Evolutionary conservation across 2,797 vertebrate genomes (phyloP).

Genomic region (Ceryle rudis): DNA sequence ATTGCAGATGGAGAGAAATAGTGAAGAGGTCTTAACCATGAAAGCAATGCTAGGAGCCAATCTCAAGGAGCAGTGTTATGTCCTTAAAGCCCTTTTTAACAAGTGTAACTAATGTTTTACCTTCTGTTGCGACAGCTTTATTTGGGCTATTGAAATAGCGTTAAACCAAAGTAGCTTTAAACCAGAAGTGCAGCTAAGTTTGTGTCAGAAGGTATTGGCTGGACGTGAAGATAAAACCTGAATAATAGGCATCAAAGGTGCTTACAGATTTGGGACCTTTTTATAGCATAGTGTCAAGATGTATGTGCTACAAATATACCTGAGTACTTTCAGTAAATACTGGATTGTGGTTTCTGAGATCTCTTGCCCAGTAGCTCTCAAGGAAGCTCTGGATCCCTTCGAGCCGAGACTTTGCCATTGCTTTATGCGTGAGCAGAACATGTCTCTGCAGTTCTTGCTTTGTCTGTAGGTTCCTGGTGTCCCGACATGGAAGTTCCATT

Average conservation of each 20-base stretch:
- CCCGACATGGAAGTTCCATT: not conserved
- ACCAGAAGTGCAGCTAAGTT: not conserved
- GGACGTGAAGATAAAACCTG: not conserved
- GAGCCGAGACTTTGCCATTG: not conserved
- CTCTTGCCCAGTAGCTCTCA: not conserved
- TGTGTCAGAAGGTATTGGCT: not conserved
- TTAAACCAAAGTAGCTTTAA: not conserved
- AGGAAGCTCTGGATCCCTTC: not conserved
- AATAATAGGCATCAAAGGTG: not conserved
- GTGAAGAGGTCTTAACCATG: not conserved
- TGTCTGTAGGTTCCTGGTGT: not conserved
- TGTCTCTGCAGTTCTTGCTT: not conserved
- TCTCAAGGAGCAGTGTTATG: not conserved
- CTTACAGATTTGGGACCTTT: not conserved
- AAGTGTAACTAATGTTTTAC: not conserved
- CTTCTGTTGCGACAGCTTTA: not conserved
- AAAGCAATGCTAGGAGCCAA: not conserved
- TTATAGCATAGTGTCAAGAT: not conserved
- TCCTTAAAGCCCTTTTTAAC: not conserved
- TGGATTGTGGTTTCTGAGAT: not conserved
- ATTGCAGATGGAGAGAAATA: not conserved
- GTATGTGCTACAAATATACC: not conserved
- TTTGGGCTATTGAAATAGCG: not conserved
- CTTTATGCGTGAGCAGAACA: rapidly evolving
- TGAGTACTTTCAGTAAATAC: not conserved